phyloP scores from a whole-genome alignment of 2,888 invertebrate genomes.

The Arctia plantaginis region DNA sequence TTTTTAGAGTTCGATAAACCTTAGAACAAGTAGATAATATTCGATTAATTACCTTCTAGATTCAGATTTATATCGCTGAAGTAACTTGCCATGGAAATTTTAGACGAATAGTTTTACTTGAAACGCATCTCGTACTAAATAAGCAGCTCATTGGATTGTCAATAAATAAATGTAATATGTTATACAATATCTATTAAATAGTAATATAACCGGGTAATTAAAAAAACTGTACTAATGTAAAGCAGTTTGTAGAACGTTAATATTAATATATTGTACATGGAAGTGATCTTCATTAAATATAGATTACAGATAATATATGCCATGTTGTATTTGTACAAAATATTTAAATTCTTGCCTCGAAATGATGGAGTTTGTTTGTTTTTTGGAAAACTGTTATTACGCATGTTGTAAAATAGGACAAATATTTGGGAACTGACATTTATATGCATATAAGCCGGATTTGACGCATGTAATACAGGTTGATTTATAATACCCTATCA shows the following conservation, averaged over 20 bases:
- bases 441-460: constrained; percentile 5
- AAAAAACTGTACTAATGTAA: neutral
- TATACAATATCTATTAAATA: neutral
- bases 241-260: neutral
- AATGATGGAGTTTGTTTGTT: neutral
- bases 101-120: neutral
- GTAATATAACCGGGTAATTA: neutral
- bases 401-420: neutral
- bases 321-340: neutral
- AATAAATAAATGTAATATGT: neutral
- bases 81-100: neutral
- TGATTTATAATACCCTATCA: constrained; percentile 7
- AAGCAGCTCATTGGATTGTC: neutral
- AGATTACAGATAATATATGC: neutral
- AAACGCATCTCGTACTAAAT: neutral
- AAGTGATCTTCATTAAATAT: neutral
- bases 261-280: neutral
- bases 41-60: too few relatives aligned
- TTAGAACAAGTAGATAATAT: too few relatives aligned
- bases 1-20: too few relatives aligned
- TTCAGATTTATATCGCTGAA: neutral
- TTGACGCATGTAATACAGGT: constrained; percentile 1
- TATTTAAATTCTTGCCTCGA: neutral
- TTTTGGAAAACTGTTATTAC: neutral
- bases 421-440: neutral